Evolutionary conservation across 2,113 vertebrate species (phyloP).

Genomic region (Benitochromis conjunctus): DNA sequence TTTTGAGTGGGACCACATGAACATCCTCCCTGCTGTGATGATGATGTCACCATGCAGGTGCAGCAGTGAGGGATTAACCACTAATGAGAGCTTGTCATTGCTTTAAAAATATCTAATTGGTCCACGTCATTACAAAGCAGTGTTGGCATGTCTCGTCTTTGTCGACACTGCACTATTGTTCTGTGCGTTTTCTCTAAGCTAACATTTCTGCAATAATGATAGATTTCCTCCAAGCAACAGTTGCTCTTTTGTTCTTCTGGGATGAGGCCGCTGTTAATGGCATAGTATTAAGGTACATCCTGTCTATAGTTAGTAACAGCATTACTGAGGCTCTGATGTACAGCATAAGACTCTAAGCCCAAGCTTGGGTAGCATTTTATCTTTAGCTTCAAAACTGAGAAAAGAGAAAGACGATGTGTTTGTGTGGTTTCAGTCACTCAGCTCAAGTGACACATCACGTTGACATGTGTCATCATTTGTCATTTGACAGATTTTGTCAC

Average conservation of each 20-base stretch:
- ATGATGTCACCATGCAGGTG: conserved; percentile 57
- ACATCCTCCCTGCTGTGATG: not conserved
- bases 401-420: not conserved
- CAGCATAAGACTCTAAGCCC: not conserved
- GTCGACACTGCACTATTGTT: conserved; percentile 7
- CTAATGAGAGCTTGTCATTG: conserved; percentile 49
- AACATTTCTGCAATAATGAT: conserved; percentile 28
- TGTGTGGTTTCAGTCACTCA: not conserved
- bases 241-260: conserved; percentile 17
- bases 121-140: conserved; percentile 3
- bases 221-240: conserved; percentile 17
- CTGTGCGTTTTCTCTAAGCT: not conserved
- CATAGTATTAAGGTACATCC: conserved; percentile 37
- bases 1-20: not conserved
- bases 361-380: not conserved
- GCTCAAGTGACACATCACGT: not conserved
- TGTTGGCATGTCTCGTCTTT: not conserved
- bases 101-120: conserved; percentile 44
- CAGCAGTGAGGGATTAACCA: conserved; percentile 25
- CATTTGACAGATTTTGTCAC: not conserved
- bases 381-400: not conserved
- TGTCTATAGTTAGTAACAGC: conserved; percentile 2
- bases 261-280: conserved; percentile 6
- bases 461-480: not conserved
- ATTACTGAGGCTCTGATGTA: conserved; percentile 34